phyloP scores from a whole-genome alignment of 1,140 invertebrate genomes.

The Arion vulgaris region DNA sequence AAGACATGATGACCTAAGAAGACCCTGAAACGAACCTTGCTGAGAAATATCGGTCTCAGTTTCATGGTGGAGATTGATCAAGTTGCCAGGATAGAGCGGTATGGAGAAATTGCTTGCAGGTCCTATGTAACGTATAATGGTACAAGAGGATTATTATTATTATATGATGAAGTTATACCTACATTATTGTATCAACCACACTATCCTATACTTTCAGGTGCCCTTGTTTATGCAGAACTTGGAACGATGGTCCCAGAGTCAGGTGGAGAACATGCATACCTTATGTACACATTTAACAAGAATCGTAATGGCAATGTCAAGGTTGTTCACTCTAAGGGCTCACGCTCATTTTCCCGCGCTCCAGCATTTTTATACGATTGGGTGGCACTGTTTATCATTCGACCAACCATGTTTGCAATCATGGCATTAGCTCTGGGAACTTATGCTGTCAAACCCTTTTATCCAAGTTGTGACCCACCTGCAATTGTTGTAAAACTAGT shows the following conservation, averaged over 20 bases:
- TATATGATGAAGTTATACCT: too few species aligned
- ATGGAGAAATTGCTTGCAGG: too few species aligned
- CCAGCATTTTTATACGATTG: constrained; percentile 67
- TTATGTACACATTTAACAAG: constrained; percentile 62
- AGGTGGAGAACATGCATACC: constrained; percentile 61
- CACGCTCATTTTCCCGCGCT: constrained; percentile 50
- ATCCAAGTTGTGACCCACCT: constrained; percentile 56
- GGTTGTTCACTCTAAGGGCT: not conserved
- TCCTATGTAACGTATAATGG: too few species aligned
- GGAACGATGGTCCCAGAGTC: constrained; percentile 77
- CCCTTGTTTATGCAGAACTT: constrained; percentile 85
- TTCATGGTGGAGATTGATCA: too few species aligned
- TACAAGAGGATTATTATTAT: too few species aligned
- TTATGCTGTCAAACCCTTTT: constrained; percentile 65
- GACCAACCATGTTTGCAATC: constrained; percentile 64
- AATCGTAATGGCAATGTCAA: not conserved
- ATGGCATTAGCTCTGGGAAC: constrained; percentile 63
- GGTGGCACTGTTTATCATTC: constrained; percentile 65
- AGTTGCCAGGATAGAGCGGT: too few species aligned
- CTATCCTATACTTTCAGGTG: constrained; percentile 78
- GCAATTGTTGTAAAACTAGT: constrained; percentile 56
- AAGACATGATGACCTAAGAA: too few species aligned
- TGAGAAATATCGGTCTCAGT: too few species aligned
- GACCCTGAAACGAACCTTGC: too few species aligned
- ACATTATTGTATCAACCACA: too few species aligned